These are phyloP conservation scores for Drosophila lacteicornis DNA, from an alignment of 1,140 invertebrate genomes.

Conservation along the genomic window DNA sequence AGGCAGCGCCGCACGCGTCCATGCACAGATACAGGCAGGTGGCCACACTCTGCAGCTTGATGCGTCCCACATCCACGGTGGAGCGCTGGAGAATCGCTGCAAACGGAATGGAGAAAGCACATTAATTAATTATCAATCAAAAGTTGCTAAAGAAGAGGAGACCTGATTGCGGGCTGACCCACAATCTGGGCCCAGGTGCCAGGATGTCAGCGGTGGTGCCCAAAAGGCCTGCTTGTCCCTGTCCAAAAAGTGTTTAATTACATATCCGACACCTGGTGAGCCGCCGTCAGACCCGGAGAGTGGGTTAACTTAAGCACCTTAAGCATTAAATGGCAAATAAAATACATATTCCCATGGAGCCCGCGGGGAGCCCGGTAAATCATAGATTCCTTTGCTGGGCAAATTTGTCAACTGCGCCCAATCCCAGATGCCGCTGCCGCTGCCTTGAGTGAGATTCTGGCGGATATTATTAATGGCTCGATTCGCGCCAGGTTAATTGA, in stretches of 20 bases:
- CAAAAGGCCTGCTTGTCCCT: constrained; percentile 13
- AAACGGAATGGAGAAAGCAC: constrained; percentile 79
- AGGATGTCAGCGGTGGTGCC: constrained; percentile 51
- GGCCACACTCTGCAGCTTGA: constrained; percentile 93
- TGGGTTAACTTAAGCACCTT: constrained; percentile 1
- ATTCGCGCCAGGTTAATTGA: constrained; percentile 35
- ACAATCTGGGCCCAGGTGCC: constrained; percentile 57
- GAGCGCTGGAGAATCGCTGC: constrained; percentile 93
- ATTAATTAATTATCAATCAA: constrained; percentile 79
- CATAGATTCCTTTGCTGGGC: constrained; percentile 39
- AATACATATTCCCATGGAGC: background rate
- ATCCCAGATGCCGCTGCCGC: constrained; percentile 24
- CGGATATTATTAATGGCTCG: constrained; percentile 31
- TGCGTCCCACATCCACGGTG: constrained; percentile 90
- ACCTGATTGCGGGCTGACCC: constrained; percentile 57
- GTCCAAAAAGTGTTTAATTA: constrained; percentile 59
- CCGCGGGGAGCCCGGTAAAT: constrained; percentile 23
- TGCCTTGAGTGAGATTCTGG: constrained; percentile 32
- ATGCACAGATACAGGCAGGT: constrained; percentile 94
- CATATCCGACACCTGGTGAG: constrained; percentile 45
- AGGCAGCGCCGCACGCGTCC: constrained; percentile 92
- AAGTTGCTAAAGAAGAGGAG: constrained; percentile 37
- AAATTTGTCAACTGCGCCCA: constrained; percentile 38
- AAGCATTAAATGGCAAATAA: constrained; percentile 6
- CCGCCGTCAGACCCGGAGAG: constrained; percentile 2